A percentile compares a stretch with the other conserved stretches of the same genome.
phyloP scores from a whole-genome alignment of 2,888 invertebrate species.

The Lepetodrilus schrolli region DNA sequence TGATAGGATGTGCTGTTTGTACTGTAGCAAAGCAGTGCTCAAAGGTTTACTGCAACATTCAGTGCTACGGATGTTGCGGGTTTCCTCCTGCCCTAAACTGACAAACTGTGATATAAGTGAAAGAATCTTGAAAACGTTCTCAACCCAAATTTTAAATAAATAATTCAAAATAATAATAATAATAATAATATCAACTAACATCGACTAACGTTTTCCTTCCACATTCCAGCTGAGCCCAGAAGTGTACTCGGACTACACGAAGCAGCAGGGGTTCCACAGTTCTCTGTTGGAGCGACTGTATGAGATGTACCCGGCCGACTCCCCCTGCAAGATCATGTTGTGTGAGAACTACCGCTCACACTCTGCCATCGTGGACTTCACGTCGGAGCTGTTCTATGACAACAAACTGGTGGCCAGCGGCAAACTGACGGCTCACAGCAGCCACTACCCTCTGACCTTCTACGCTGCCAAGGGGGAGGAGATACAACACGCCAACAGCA shows the following conservation, averaged over 20 bases:
- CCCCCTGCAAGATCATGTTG: constrained; percentile 84
- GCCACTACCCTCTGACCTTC: constrained; percentile 85
- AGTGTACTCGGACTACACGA: constrained; percentile 81
- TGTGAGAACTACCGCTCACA: constrained; percentile 90
- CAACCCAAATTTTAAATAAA: too few relatives aligned
- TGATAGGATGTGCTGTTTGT: too few relatives aligned
- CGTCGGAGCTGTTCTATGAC: constrained; percentile 88
- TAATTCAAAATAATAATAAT: too few relatives aligned
- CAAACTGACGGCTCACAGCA: constrained; percentile 82
- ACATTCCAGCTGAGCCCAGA: constrained; percentile 83
- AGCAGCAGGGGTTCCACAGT: constrained; percentile 76
- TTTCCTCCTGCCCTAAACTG: too few relatives aligned
- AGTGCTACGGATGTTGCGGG: too few relatives aligned
- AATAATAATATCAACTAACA: too few relatives aligned
- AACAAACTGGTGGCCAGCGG: constrained; percentile 85
- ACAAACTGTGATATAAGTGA: too few relatives aligned
- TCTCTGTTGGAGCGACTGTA: constrained; percentile 87
- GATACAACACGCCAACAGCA: constrained; percentile 83
- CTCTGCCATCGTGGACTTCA: constrained; percentile 86
- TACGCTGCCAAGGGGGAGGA: constrained; percentile 88
- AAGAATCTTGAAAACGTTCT: too few relatives aligned
- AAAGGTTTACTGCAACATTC: too few relatives aligned
- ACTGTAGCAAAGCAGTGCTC: too few relatives aligned
- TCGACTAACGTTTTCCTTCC: too few relatives aligned
- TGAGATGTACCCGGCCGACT: constrained; percentile 83